Percentiles rank a stretch among this genome's conserved stretches.
Conservation (phyloP, 2,113 vertebrate genomes). For the Micronisus gabar region DNA sequence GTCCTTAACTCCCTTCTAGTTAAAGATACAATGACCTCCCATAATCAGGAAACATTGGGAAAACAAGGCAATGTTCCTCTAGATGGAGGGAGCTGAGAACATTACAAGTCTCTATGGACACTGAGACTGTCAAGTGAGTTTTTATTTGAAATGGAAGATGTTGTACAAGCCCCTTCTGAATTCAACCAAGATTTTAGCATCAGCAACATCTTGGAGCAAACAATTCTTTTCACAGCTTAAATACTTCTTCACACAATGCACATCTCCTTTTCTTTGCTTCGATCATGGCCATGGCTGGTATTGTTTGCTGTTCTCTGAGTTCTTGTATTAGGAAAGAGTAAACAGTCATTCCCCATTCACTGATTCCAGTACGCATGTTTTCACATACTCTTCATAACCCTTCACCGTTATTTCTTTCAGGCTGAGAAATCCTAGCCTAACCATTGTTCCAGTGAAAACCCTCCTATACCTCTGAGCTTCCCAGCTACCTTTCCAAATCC, state of each 20-base stretch:
- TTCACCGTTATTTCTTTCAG: rapidly evolving
- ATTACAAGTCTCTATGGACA: not conserved
- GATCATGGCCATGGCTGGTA: not conserved
- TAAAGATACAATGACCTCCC: conserved; percentile 15
- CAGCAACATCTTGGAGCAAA: not conserved
- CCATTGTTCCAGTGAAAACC: not conserved
- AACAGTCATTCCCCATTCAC: not conserved
- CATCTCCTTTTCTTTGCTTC: not conserved
- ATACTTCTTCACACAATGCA: not conserved
- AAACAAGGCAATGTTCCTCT: not conserved
- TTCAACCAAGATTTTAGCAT: not conserved
- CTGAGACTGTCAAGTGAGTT: rapidly evolving
- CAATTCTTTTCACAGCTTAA: not conserved
- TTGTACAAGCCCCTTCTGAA: not conserved
- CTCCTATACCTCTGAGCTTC: not conserved
- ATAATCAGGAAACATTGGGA: not conserved
- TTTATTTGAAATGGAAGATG: not conserved
- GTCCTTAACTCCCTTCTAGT: conserved; percentile 38
- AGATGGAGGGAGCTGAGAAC: not conserved
- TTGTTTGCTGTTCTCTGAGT: not conserved
- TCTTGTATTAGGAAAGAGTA: not conserved
- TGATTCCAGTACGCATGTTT: not conserved
- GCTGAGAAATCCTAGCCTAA: not conserved
- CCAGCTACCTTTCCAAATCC: not conserved
- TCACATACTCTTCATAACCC: not conserved